Evolutionary conservation across 2,113 vertebrate genomes (phyloP), one percentile per base, ranked within the genome.

Genomic region (Apus apus): DNA sequence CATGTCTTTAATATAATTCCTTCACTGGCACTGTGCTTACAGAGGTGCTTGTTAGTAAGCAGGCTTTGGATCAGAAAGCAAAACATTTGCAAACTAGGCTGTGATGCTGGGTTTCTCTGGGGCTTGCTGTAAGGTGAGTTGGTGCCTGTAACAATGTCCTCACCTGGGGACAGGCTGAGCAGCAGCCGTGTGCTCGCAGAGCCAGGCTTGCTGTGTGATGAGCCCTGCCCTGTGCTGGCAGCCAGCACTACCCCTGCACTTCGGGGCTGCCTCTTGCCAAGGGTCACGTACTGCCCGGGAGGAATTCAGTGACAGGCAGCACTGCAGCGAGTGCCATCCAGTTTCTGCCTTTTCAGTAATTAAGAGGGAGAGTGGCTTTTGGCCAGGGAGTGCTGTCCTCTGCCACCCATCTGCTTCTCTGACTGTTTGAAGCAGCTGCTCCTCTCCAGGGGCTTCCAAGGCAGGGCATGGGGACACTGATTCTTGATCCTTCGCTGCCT

Each of bases 361-460:
- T 53, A 80, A 38, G 73, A 70, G 67, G 32, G 29, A 87, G 26
- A 1, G 18, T 84, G 87, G 89, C 81, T 70, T 85, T 90, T 57
- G 64, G 85, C 90, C 91, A 81, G 45, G 36, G 72, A 90, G 29
- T 0, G 0, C 70, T 0, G 0, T 87, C 71, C 61, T 83, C 66
- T 94, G 87, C 32, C 58, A 78, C 87, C 64, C 93, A 70, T 96
- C 96, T 97, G 93, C 67, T 66, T 68, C 57, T 57, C 81, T 4
- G 20, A 50, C 51, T 36, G 50, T 46, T 72, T 4, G 36, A 54
- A 89, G 85, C 70, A 94, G 89, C 89, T 94, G 83, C 50, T 65
- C 57, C 13, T 85, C 83, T 95, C 53, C 1, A 1, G 54, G 60
- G 30, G 29, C 23, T 82, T 83, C 36, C 54, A 8, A 8, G 51